Evolutionary conservation across 2,113 vertebrate genomes (phyloP), one percentile per base, ranked within the genome.

Genomic region (Aspidoscelis tigris): DNA sequence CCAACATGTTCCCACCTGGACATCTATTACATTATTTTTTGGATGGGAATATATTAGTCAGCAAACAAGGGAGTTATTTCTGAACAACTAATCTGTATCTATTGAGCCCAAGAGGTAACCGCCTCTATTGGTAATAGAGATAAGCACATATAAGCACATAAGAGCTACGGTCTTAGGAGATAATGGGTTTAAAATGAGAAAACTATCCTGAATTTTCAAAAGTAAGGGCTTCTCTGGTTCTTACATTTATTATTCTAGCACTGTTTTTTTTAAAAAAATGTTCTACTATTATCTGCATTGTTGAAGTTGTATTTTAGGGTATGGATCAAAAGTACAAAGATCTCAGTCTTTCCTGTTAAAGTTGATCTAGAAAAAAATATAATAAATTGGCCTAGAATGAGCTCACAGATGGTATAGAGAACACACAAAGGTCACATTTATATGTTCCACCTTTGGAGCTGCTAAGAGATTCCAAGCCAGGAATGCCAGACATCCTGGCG

Each of bases 11-110:
- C 26, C 75, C 18, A 5, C 53, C 11, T 20, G 75, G n/a, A 5
- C 26, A 53, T 33, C 50, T 33, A 33, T 4, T n/a, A n/a, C 14
- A 47, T 33, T 47, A 12, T 26, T 76, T 55, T 53, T 47, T 55
- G n/a, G 12, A 70, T 69, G 47, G 33, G 20, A 53, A 44, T 78
- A 66, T 1, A 66, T 33, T n/a, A 33, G 14, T 65, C 20, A 82
- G 74, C 55, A 9, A 64, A 82, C 7, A 64, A 39, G 33, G 4
- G 16, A 24, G 10, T 65, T 24, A 43, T 65, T 75, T 26, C 26
- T 83, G n/a, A 82, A 41, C 39, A 74, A 65, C n/a, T 16, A 74
- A n/a, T 43, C 7, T 10, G 22, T 82, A 82, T 83, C 72, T 75
- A 50, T 64, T 65, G 47, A 50, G 20, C 20, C 1, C 44, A 82